These are phyloP conservation scores for Actinia equina DNA, from an alignment of 64 coral and sea anemone species.

Conservation along the genomic window DNA sequence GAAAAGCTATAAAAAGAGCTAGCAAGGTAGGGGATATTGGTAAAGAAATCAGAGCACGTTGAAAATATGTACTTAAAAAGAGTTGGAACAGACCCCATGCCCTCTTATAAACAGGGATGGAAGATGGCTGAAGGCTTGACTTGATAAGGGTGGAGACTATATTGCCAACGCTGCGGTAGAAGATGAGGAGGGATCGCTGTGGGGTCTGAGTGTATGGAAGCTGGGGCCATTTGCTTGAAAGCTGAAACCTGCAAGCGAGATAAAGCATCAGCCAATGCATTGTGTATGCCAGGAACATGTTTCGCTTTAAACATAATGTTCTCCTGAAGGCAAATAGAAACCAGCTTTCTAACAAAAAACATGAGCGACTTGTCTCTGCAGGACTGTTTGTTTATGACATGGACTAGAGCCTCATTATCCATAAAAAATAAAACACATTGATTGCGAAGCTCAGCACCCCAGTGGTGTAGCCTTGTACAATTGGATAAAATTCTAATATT, in stretches of 20 bases:
- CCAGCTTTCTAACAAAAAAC: too few relatives aligned
- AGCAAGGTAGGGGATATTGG: not conserved
- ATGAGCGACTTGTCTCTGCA: not conserved
- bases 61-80: not conserved
- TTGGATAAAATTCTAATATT: constrained; percentile 17
- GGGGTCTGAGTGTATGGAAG: not conserved
- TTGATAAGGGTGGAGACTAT: not conserved
- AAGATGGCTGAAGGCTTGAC: not conserved
- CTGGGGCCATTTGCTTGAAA: too few relatives aligned
- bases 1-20: not conserved
- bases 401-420: not conserved
- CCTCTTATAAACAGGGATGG: not conserved
- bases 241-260: too few relatives aligned
- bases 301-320: too few relatives aligned
- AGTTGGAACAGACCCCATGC: not conserved
- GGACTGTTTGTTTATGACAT: not conserved
- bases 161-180: not conserved
- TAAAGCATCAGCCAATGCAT: too few relatives aligned
- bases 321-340: too few relatives aligned
- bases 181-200: not conserved
- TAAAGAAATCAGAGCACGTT: not conserved
- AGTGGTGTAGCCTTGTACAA: constrained; percentile 12
- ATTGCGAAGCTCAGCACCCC: not conserved
- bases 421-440: constrained; percentile 7
- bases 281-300: too few relatives aligned